Percentiles rank a stretch among this genome's conserved stretches.
Conservation (phyloP, 2,888 invertebrate species). For the Corythucha ciliata region DNA sequence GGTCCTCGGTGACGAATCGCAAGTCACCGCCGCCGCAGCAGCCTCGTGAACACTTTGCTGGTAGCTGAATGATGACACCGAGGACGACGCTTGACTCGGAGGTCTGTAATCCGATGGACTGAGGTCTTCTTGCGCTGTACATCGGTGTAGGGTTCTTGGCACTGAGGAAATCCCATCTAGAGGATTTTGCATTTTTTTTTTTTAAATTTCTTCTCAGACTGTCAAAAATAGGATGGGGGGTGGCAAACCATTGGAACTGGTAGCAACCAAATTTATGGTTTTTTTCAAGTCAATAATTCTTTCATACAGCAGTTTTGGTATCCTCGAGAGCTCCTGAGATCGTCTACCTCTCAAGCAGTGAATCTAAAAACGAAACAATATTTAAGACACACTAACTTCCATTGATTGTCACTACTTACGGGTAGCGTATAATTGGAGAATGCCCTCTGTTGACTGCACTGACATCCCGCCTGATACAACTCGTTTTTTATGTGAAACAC, state of each 20-base stretch:
- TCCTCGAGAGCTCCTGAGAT: constrained; percentile 28
- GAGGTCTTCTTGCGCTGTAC: constrained; percentile 18
- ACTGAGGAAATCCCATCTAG: constrained; percentile 2
- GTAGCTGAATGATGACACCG: constrained; percentile 20
- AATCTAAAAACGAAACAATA: constrained; percentile 8
- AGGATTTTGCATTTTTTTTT: neutral
- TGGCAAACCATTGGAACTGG: constrained; percentile 42
- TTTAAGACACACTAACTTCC: neutral
- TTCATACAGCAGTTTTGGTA: constrained; percentile 35
- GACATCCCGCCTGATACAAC: too few relatives aligned
- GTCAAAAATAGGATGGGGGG: too few relatives aligned
- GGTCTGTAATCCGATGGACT: constrained; percentile 18
- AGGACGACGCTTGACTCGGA: constrained; percentile 16
- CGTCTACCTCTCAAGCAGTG: constrained; percentile 17
- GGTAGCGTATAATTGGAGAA: neutral
- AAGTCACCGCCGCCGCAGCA: too few relatives aligned
- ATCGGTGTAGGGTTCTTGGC: constrained; percentile 15
- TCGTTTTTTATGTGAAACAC: constrained; percentile 29
- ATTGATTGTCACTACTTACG: neutral
- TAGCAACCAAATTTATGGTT: constrained; percentile 42
- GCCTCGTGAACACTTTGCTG: too few relatives aligned
- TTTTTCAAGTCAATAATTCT: constrained; percentile 43
- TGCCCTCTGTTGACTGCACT: too few relatives aligned
- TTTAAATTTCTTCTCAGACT: neutral
- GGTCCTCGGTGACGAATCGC: too few relatives aligned